Base-by-base conservation (phyloP, 2,113 vertebrate genomes). In the Cariama cristata region DNA sequence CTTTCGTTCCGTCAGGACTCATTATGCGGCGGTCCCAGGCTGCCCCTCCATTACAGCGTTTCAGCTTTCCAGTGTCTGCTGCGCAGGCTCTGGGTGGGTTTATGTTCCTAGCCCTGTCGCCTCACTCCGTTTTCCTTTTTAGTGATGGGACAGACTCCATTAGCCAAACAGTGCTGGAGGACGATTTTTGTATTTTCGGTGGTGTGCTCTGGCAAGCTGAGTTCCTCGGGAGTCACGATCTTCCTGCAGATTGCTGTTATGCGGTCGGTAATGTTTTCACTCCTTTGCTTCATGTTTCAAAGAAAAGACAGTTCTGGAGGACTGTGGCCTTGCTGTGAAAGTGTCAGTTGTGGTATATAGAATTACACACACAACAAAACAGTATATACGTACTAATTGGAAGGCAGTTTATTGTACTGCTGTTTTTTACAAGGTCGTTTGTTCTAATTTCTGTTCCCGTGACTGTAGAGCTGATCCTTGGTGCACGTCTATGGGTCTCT, bases 401-500 rank as follows among this genome's bases (percentile, higher is more conserved):
- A 69, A 79, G 9, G 10, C 32, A 82, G 6, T 3, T 81, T 60
- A 22, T 21, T 68, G 21, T 76, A 8, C 18, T 56, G 21, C 3
- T 27, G 13, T 35, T 82, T 90, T 68, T 90, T 68, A 72, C 12
- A 75, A 74, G 13, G 32, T 28, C 0, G 1, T 28, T 91, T 73
- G 5, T 71, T 77, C 32, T 75, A 42, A 4, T 59, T 95, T 69
- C 64, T 77, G 14, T 69, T 80, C 15, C 28, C 0, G 0, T 42
- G 42, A 81, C 55, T 1, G 5, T 24, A 67, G 28, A 44, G 35
- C 26, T 0, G 8, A 40, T 72, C 18, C 26, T 66, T 27, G 50
- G 4, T 1, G 1, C 4, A 23, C 0, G 0, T 72, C 12, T 45
- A 3, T 18, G 32, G 1, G 6, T 27, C 26, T 85, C 5, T 12